Conservation (phyloP, 2,797 vertebrate species). For the Luscinia megarhynchos region DNA sequence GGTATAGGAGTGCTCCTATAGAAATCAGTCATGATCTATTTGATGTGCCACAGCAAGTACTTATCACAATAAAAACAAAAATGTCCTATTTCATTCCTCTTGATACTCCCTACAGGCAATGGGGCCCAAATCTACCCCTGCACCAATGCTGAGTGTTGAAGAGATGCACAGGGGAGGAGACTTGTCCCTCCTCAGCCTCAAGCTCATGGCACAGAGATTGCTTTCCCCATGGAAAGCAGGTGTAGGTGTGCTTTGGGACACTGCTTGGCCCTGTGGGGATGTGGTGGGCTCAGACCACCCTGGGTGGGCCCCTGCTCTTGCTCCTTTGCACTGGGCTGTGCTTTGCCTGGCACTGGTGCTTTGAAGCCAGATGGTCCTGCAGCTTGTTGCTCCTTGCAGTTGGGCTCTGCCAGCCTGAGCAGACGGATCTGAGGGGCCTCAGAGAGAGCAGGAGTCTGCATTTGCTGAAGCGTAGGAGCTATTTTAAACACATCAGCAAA, state of each 20-base stretch:
- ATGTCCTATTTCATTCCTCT: background rate
- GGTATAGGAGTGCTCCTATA: background rate
- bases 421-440: background rate
- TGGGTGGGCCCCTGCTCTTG: background rate
- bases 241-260: background rate
- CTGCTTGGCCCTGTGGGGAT: background rate
- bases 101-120: background rate
- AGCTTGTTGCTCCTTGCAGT: conserved; percentile 23
- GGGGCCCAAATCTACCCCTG: background rate
- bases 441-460: background rate
- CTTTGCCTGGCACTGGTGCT: background rate
- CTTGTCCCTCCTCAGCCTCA: background rate
- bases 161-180: background rate
- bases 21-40: background rate
- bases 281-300: background rate
- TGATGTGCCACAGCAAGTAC: background rate
- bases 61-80: background rate
- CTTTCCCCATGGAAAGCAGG: background rate
- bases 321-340: accelerated
- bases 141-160: background rate
- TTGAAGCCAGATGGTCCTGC: conserved; percentile 1
- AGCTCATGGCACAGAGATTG: background rate
- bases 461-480: background rate
- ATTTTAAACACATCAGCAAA: conserved; percentile 27
- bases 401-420: conserved; percentile 42